Evolutionary conservation across 2,797 vertebrate species (phyloP).

Genomic region (Bovichtus variegatus): DNA sequence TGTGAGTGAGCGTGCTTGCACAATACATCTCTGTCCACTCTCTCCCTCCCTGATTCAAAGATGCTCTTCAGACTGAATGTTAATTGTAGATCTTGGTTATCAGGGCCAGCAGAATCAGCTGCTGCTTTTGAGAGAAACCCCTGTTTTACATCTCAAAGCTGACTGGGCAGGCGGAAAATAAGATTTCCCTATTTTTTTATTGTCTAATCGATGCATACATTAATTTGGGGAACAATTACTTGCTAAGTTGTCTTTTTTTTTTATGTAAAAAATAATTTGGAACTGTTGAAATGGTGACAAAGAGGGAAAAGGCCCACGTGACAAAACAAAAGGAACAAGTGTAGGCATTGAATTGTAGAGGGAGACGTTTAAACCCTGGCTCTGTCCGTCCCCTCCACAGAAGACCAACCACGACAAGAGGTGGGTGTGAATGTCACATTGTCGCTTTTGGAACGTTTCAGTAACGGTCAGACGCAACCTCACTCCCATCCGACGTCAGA

Average conservation of each 20-base stretch:
- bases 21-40: slow-evolving; percentile 77
- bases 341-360: not conserved
- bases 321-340: slow-evolving; percentile 1
- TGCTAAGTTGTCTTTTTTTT: slow-evolving; percentile 18
- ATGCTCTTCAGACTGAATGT: slow-evolving; percentile 74
- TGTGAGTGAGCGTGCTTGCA: slow-evolving; percentile 36
- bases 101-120: slow-evolving; percentile 75
- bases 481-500: not conserved
- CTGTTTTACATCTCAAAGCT: slow-evolving; percentile 81
- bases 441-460: not conserved
- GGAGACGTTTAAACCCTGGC: not conserved
- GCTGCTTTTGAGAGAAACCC: slow-evolving; percentile 61
- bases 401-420: not conserved
- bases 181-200: slow-evolving; percentile 57
- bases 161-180: slow-evolving; percentile 61
- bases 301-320: slow-evolving; percentile 1
- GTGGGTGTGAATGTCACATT: not conserved
- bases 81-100: slow-evolving; percentile 73
- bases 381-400: not conserved
- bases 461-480: not conserved
- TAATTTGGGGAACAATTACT: slow-evolving; percentile 36
- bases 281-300: slow-evolving; percentile 1
- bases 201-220: slow-evolving; percentile 42
- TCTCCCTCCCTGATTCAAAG: slow-evolving; percentile 54
- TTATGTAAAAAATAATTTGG: slow-evolving; percentile 16